A percentile compares a stretch with the other conserved stretches of the same genome.
Evolutionary conservation across 2,113 vertebrate genomes (phyloP).

Genomic region (Verasper variegatus): DNA sequence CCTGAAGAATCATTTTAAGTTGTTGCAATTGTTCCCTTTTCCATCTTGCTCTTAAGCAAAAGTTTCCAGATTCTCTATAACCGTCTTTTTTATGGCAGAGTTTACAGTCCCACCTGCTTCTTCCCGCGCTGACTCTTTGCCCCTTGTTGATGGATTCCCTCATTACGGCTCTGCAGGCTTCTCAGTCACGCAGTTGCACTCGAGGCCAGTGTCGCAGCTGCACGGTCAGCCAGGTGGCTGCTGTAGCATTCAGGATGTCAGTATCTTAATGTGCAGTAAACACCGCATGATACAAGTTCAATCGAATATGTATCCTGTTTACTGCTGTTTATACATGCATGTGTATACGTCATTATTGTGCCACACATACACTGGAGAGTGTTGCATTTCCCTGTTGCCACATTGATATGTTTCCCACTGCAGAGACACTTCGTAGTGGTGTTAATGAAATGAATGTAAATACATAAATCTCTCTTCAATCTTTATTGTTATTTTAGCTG

Average conservation of each 20-base stretch:
- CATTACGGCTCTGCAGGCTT: constrained; percentile 63
- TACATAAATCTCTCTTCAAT: constrained; percentile 39
- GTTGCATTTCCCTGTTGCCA: constrained; percentile 4
- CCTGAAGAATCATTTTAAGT: constrained; percentile 38
- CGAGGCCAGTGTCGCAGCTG: constrained; percentile 64
- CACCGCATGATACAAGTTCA: constrained; percentile 9
- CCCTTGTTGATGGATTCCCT: constrained; percentile 73
- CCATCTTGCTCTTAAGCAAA: constrained; percentile 7
- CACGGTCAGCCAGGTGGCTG: constrained; percentile 56
- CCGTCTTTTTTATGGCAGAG: neutral
- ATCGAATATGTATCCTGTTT: constrained; percentile 27
- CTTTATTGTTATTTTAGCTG: constrained; percentile 9
- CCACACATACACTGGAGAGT: neutral
- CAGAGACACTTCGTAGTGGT: constrained; percentile 14
- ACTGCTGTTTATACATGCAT: neutral
- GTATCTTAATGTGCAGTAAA: constrained; percentile 34
- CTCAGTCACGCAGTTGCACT: constrained; percentile 51
- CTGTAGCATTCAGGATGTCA: constrained; percentile 34
- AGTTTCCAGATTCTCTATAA: constrained; percentile 31
- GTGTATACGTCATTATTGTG: neutral
- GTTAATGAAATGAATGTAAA: constrained; percentile 14
- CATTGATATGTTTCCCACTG: constrained; percentile 1
- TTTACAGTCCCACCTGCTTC: constrained; percentile 64
- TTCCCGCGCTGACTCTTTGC: constrained; percentile 40
- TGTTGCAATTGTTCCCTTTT: constrained; percentile 29